Evolutionary conservation across 1,140 invertebrate species (phyloP), one percentile per base, ranked within the genome.

Genomic region (Lasaia peninsularis): DNA sequence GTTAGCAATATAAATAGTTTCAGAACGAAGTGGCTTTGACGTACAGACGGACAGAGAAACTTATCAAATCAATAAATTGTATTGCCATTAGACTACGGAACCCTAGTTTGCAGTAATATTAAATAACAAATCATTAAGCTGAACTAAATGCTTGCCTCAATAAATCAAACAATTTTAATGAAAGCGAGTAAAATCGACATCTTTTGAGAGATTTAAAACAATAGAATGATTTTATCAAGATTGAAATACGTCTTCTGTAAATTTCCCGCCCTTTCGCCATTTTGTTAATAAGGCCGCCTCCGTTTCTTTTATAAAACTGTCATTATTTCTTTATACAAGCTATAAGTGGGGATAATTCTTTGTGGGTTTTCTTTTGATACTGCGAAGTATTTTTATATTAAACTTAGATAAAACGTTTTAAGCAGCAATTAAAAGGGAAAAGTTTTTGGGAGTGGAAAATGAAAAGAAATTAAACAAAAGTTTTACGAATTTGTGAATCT

Each of bases 201-300:
- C 37, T 40, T 40, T 40, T 40, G 37, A 40, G 37, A 6, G 37
- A 40, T 40, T 6, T 40, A 40, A 40, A 40, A 40, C 37, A 40
- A 40, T 40, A 20, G 16, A 44, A 44, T 44, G 24, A 28, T 28
- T 28, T 28, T 28, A 28, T 28, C 24, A 28, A 28, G 40, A 44
- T 44, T 44, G 14, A 44, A 44, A 44, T 44, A 44, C 40, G 40
- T 18, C 18, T 44, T 20, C 40, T 9, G 16, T 4, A 28, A 28
- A 28, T 7, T 44, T 10, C 40, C 18, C 5, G 40, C 18, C 9
- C 40, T 44, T 40, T 44, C 40, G 11, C 10, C 40, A 16, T 44
- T 16, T 44, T 44, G 18, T 44, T 44, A 44, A 44, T 44, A 44
- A 44, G 3, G 14, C 11, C 1, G 14, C 11, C 40, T 44, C 18